Evolutionary conservation across 2,797 vertebrate genomes (phyloP), one percentile per base, ranked within the genome.

Genomic region (Pempheris klunzingeri): DNA sequence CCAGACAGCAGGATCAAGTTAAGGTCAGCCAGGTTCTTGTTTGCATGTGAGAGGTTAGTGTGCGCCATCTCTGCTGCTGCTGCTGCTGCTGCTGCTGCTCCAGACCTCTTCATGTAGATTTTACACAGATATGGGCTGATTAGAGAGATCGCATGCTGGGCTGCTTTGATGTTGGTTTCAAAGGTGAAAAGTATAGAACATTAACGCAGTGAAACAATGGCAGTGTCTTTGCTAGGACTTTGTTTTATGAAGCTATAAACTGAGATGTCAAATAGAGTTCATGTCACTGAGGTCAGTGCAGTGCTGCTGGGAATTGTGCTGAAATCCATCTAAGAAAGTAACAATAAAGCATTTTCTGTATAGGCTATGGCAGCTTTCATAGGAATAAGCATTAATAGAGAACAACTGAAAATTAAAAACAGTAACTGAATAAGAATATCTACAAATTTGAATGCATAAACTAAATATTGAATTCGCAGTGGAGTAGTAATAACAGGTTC

Each of bases 1-100:
- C 78, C 88, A 92, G 88, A 90, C 85, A 24, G 73, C 62, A 77
- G 89, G 88, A 90, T 92, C 92, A 89, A 68, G 74, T 83, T 67
- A 77, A 83, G 89, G 88, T 90, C 87, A 89, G 76, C 44, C 49
- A 50, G 77, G 67, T 69, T 71, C 60, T 60, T 71, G 85, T 84
- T 77, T 71, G 60, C 57, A 57, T 53, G 55, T 26, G 60, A 78
- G 52, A 53, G 24, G 55, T 50, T 8, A 52, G n/a, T 38, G 17
- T 10, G 50, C 5, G 11, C n/a, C 28, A 34, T 32, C 43, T 60
- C 44, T 30, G 30, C 43, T n/a, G 63, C 73, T 4, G 57, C 49
- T 41, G 63, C 73, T 4, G 57, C 49, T 41, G n/a, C 44, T 30
- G 30, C 43, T n/a, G 63, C 73, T 4, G 57, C 49, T 41, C 22